Base-by-base conservation (phyloP, 2,888 invertebrate species). In the Julus scanicus region DNA sequence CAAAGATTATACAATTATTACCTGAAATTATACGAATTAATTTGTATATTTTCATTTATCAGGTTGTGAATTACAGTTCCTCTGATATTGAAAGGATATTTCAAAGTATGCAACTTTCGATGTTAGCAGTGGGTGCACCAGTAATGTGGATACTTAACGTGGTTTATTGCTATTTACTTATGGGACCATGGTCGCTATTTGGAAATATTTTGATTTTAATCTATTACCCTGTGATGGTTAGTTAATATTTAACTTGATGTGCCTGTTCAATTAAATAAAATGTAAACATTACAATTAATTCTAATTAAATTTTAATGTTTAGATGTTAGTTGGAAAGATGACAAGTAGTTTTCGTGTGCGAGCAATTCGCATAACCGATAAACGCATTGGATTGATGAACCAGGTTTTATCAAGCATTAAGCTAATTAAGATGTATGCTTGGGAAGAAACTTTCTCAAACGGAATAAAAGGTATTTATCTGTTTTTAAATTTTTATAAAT, bases 391-490 rank as follows among this genome's bases (percentile, higher is more conserved):
- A 17, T 90, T 93, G 89, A 94, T 94, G 93, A 93, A 92, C 88
- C 94, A 94, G 90, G 91, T 94, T 37, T 91, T 94, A 15, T 92
- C 92, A 49, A 93, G 92, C 89, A 93, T 94, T 88, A 92, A 93
- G 89, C 90, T 93, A 2, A 93, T 94, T 89, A 94, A 94, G 91
- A 93, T 94, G 92, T 93, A 94, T 90, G 93, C 93, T 2, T 94
- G 94, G 94, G 94, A 94, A 90, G 92, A 92, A 87, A 92, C 93
- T 49, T 94, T 94, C 90, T 91, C 92, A 71, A 91, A 92, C 39
- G 91, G 92, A 89, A 91, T 93, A 29, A 89, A 90, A 89, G 90
- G 92, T 91, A 89, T 53, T 57, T 86, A 20, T 29, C 29, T 29
- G 29, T n/a, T 57, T 17, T n/a, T 57, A 57, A 17, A n/a, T 5